Percentiles rank a stretch among this genome's conserved stretches.
Conservation (phyloP, 2,888 invertebrate genomes). For the Lasioglossum villosulum region DNA sequence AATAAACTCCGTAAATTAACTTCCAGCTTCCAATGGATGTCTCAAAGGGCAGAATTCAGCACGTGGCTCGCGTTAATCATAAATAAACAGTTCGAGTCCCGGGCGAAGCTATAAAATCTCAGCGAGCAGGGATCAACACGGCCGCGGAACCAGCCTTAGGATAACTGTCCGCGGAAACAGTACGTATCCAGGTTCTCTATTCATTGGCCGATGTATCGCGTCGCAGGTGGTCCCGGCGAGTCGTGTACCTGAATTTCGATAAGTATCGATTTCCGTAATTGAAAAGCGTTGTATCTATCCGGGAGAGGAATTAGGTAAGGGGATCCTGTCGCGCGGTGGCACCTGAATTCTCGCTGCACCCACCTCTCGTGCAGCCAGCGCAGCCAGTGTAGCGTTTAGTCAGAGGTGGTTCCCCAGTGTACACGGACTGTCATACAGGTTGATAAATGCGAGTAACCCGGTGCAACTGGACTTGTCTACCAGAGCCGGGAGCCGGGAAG, state of each 20-base stretch:
- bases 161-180: not conserved
- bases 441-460: constrained; percentile 46
- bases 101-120: not conserved
- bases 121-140: not conserved
- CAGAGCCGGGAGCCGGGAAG: not conserved
- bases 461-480: constrained; percentile 27
- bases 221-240: constrained; percentile 17
- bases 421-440: constrained; percentile 39
- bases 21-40: no score
- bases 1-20: no score
- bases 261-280: constrained; percentile 40
- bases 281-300: constrained; percentile 25
- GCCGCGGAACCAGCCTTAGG: not conserved
- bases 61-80: not conserved
- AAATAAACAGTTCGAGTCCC: not conserved
- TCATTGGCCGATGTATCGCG: not conserved
- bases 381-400: constrained; percentile 43
- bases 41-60: no score
- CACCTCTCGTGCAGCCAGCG: not conserved
- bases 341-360: constrained; percentile 29
- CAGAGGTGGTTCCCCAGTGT: constrained; percentile 15
- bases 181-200: not conserved
- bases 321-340: constrained; percentile 15
- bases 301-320: constrained; percentile 36
- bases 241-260: constrained; percentile 10